Evolutionary conservation across 1,140 invertebrate species (phyloP), one percentile per base, ranked within the genome.

Genomic region (Elymnias hypermnestra): DNA sequence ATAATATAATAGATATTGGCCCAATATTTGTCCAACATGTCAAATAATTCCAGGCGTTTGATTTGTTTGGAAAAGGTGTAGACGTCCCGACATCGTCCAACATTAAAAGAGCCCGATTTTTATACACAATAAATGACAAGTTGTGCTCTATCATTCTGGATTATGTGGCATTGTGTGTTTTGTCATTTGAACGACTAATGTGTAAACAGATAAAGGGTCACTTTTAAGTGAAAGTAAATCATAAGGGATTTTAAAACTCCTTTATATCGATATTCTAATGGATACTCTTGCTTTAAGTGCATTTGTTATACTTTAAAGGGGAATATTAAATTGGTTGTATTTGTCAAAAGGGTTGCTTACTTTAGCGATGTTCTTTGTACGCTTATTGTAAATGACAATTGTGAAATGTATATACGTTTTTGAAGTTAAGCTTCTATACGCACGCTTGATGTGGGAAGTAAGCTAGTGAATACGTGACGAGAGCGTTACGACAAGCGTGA

Each of bases 1-100:
- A n/a, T n/a, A n/a, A n/a, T n/a, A n/a, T n/a, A n/a, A n/a, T n/a
- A n/a, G 53, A 57, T 52, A 46, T 62, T 61, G 45, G 41, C 31
- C 57, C 39, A 63, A 63, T 55, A 56, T 63, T 57, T 61, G 57
- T 66, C 58, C 55, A 56, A 58, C 55, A 64, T 59, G 59, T 73
- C 67, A 71, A 73, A 73, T 61, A 74, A 58, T 60, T 57, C 63
- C 48, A 60, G 53, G 61, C 59, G 47, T 67, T 69, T 64, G 66
- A 72, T 69, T 66, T 70, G 59, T 73, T 68, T 68, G 62, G 54
- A 57, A 49, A 71, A 68, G 63, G 64, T 65, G 63, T 56, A 66
- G 60, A 59, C 54, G 47, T 59, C 47, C 39, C 56, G 52, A 41
- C 49, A 26, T 19, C 48, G 33, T 38, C 65, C 65, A 59, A 12